Percentiles rank a stretch among this genome's conserved stretches.
phyloP scores from a whole-genome alignment of 92 coral and sea anemone species.

The Epizoanthus fatuus region DNA sequence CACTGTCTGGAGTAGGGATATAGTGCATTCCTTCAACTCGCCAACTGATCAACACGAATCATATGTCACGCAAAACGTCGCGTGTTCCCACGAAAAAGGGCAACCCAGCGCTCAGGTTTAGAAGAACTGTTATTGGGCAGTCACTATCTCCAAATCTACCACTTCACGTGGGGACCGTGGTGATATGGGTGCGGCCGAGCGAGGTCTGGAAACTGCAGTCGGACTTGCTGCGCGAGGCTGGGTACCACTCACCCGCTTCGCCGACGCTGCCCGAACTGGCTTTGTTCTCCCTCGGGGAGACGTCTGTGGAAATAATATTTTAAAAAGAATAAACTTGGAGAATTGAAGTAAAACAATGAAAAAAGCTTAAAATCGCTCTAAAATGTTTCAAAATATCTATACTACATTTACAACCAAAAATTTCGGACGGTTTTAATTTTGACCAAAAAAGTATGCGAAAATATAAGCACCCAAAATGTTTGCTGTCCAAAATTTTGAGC shows the following conservation, averaged over 20 bases:
- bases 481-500: no score
- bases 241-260: constrained; percentile 74
- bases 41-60: neutral
- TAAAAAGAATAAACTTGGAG: no score
- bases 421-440: no score
- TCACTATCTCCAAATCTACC: constrained; percentile 69
- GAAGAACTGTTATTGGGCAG: constrained; percentile 44
- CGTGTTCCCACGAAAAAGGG: neutral
- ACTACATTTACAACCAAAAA: neutral
- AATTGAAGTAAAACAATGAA: neutral
- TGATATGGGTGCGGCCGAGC: constrained; percentile 88
- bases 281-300: constrained; percentile 70
- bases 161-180: constrained; percentile 79
- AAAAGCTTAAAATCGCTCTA: neutral
- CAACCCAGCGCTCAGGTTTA: neutral
- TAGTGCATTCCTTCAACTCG: neutral
- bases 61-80: neutral
- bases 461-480: no score
- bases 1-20: neutral
- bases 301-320: neutral
- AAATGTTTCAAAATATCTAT: neutral
- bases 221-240: constrained; percentile 87
- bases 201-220: constrained; percentile 74
- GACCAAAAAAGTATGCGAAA: no score
- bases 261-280: constrained; percentile 78